Evolutionary conservation across 2,888 invertebrate genomes (phyloP), one percentile per base, ranked within the genome.

Genomic region (Metellina segmentata): DNA sequence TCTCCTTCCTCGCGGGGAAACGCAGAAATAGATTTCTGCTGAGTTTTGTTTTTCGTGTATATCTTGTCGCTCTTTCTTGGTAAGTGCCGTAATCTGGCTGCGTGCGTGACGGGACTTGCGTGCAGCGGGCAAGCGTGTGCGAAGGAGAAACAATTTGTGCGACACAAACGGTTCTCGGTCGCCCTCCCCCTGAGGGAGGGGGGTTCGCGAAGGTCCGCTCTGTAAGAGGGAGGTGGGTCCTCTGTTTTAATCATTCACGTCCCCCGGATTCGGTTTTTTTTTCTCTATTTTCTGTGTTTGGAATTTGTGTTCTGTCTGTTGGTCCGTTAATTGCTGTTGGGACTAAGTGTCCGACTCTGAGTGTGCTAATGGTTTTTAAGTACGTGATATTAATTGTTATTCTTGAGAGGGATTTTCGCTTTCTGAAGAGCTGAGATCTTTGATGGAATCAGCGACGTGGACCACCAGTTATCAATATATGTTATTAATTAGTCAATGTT

Each of bases 81-180:
- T 34, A 34, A 34, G 34, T 34, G 61, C 52, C 79, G 79, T 79
- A 78, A 79, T 89, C 83, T 70, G 75, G 13, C 71, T 53, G 83
- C 89, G 82, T 83, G 88, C 88, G 89, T 82, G 89, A 81, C 77
- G 20, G 61, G 71, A n/a, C 19, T 16, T 72, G 61, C 49, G 52
- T 81, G 61, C 69, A 53, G 53, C 69, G 13, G 71, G 78, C 75
- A 70, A 85, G 61, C 61, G 61, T 61, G 61, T 61, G 61, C 34
- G 34, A 34, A 34, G 34, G 34, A 34, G 61, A 61, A 61, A 61
- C 61, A 61, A 61, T 61, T 61, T 61, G 61, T 9, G 61, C 61
- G 61, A 61, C 61, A 61, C 61, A 11, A 61, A 16, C 13, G 61
- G 61, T 34, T 34, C 34, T 34, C 34, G 34, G 34, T 34, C 4